Evolutionary conservation across 2,888 invertebrate genomes (phyloP).

Genomic region (Axea sp.): DNA sequence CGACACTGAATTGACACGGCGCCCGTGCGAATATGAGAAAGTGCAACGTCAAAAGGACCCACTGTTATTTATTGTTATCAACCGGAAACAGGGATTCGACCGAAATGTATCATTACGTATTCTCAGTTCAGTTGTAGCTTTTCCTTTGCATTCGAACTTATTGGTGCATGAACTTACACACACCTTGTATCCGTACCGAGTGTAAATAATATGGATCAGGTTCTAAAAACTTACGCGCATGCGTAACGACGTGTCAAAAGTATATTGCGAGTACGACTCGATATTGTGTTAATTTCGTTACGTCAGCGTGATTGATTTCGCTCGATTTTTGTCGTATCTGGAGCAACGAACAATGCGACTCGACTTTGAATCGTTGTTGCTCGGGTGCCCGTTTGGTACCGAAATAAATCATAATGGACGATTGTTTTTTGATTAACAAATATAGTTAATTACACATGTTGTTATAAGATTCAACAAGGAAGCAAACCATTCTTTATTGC

Average conservation of each 20-base stretch:
- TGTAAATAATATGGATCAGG: constrained; percentile 55
- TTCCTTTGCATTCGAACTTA: constrained; percentile 48
- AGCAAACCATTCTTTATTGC: too few relatives aligned
- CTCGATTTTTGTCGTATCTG: too few relatives aligned
- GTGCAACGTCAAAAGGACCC: constrained; percentile 1
- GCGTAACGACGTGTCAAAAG: constrained; percentile 42
- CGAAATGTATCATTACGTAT: constrained; percentile 38
- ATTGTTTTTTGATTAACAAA: too few relatives aligned
- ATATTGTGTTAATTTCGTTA: constrained; percentile 27
- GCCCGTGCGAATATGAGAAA: constrained; percentile 5
- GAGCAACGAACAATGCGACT: too few relatives aligned
- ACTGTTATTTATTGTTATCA: constrained; percentile 20
- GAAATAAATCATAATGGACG: too few relatives aligned
- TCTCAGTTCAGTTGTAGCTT: constrained; percentile 28
- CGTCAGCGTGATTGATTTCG: constrained; percentile 20
- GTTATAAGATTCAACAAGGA: too few relatives aligned
- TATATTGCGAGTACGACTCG: constrained; percentile 13
- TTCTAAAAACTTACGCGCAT: constrained; percentile 41
- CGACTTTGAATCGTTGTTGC: too few relatives aligned
- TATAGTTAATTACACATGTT: too few relatives aligned
- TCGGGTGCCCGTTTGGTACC: too few relatives aligned
- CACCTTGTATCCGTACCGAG: constrained; percentile 28
- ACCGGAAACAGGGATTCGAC: constrained; percentile 27
- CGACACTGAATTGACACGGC: constrained; percentile 5
- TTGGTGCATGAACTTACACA: constrained; percentile 50